Base-by-base conservation (phyloP, 2,797 vertebrate species). In the Rhinella marina region DNA sequence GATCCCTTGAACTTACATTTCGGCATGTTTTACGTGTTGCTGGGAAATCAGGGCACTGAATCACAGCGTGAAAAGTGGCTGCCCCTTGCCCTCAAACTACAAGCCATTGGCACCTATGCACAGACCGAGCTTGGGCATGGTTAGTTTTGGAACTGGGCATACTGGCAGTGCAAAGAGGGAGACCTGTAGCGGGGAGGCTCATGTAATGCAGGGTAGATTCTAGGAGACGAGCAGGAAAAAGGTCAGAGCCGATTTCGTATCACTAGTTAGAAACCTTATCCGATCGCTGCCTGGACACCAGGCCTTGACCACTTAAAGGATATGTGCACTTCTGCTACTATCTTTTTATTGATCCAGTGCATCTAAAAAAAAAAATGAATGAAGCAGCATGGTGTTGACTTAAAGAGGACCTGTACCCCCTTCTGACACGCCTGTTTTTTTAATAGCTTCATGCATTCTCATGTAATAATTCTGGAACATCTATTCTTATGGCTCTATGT, bases 91-190 rank as follows among this genome's bases (percentile, higher is more conserved):
- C 48, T 68, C 90, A 96, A 92, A 92, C 93, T 93, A 92, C 90
- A 95, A 92, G 96, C 93, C 92, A 50, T 97, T 92, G 98, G 98
- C 94, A 99, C 97, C 79, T 99, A 99, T 91, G 97, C 97, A 92
- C 98, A 99, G 94, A 98, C 98, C 87, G 98, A 99, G 92, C 62
- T 99, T 94, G 98, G 97, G 91, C 98, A 99, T 94, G 96, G 98
- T 99, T 95, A 99, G 97, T 99, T 93, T 87, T 90, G 87, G 41
- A 52, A 87, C 73, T 87, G 90, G 82, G 76, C n/a, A 66, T 23
- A 14, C 10, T 73, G 86, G 21, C 1, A 68, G 56, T 50, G 14
- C 48, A 48, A 85, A 82, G 27, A 52, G 41, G 41, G 82, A 88
- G 64, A 81, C 75, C 62, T 88, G 81, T 76, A 14, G 72, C 19